phyloP scores from a whole-genome alignment of 1,140 invertebrate species.

The Conopomorpha cramerella region DNA sequence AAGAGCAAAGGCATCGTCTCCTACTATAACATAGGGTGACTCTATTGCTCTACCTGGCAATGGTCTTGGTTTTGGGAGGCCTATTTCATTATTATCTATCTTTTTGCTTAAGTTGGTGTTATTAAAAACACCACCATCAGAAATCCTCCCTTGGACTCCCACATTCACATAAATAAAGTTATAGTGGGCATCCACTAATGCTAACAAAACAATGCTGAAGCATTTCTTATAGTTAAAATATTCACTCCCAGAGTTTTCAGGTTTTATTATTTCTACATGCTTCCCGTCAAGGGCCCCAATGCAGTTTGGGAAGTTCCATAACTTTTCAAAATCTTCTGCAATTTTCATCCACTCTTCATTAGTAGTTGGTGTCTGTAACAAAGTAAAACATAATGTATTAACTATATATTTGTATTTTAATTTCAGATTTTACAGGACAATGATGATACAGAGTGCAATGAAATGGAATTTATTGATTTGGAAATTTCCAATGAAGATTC shows the following conservation, averaged over 20 bases:
- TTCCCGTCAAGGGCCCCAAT: conserved; percentile 50
- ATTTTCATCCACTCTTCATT: conserved; percentile 1
- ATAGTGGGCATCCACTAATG: conserved; percentile 38
- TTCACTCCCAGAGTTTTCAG: conserved; percentile 21
- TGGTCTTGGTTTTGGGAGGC: too few relatives aligned
- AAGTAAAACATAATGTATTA: not conserved
- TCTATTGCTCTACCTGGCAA: conserved; percentile 4
- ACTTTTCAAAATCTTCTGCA: not conserved
- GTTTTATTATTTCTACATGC: conserved; percentile 31
- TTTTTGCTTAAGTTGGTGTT: not conserved
- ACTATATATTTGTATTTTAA: not conserved
- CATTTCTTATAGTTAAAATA: conserved; percentile 51
- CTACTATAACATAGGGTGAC: conserved; percentile 21
- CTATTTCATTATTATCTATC: not conserved
- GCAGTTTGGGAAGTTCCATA: conserved; percentile 23
- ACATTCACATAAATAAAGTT: conserved; percentile 29
- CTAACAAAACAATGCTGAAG: conserved; percentile 46
- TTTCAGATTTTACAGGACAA: too few relatives aligned
- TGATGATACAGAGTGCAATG: not conserved
- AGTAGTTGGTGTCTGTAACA: not conserved
- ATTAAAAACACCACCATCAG: conserved; percentile 13
- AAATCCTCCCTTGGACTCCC: conserved; percentile 23
- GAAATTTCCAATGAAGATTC: not conserved
- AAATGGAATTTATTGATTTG: not conserved
- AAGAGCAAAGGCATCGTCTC: conserved; percentile 34